Evolutionary conservation across 2,113 vertebrate genomes (phyloP).

Genomic region (Indicator maculatus): DNA sequence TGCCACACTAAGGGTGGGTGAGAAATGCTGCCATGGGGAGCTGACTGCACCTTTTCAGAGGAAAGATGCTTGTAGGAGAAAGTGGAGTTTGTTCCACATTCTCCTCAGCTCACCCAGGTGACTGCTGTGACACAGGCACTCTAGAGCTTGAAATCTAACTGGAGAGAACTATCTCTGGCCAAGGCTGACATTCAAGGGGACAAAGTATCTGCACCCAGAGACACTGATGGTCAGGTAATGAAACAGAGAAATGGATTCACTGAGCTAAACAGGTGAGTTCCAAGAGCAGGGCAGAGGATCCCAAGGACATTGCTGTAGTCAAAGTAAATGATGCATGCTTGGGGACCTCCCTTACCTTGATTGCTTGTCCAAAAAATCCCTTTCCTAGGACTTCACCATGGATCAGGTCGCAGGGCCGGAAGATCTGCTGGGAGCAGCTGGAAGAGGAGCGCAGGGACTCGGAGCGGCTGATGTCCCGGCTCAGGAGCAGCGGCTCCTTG

Average conservation of each 20-base stretch:
- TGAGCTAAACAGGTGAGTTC: background rate
- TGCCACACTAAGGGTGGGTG: background rate
- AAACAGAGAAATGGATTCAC: background rate
- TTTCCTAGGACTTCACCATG: slow-evolving; percentile 94
- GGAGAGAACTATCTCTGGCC: background rate
- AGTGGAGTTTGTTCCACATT: background rate
- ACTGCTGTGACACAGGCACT: background rate
- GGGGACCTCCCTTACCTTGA: slow-evolving; percentile 83
- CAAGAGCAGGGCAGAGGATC: background rate
- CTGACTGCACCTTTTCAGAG: background rate
- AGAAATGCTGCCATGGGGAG: background rate
- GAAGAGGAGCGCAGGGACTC: slow-evolving; percentile 90
- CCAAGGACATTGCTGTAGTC: background rate
- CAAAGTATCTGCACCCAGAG: background rate
- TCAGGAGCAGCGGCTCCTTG: slow-evolving; percentile 81
- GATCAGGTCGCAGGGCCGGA: slow-evolving; percentile 93
- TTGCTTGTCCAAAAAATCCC: slow-evolving; percentile 96
- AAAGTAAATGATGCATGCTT: background rate
- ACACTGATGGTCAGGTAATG: background rate
- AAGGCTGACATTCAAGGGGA: background rate
- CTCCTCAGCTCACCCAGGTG: background rate
- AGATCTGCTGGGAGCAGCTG: slow-evolving; percentile 94
- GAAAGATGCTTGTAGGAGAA: background rate
- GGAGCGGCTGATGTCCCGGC: slow-evolving; percentile 90
- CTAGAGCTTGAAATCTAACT: background rate